These are phyloP conservation scores for Chaetodon auriga DNA, from an alignment of 2,113 vertebrate species.

Conservation along the genomic window DNA sequence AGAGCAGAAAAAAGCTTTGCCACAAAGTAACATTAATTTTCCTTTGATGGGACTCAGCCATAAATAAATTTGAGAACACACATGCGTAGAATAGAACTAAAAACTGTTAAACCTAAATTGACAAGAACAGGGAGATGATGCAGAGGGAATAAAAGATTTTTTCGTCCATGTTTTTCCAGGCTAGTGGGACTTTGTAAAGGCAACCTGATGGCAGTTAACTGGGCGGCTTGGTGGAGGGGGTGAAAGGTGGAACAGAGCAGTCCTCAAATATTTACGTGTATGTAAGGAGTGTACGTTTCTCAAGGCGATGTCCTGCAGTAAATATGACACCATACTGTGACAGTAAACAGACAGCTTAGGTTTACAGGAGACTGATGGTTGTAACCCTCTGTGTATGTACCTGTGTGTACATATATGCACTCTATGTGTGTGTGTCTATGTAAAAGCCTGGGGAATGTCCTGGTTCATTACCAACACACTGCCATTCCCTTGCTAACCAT, in stretches of 20 bases:
- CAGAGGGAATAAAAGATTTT: too few relatives aligned
- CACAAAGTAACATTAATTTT: too few relatives aligned
- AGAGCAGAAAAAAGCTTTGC: too few relatives aligned
- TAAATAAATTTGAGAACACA: too few relatives aligned
- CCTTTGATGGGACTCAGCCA: too few relatives aligned
- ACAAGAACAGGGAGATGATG: too few relatives aligned
- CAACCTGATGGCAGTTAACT: too few relatives aligned
- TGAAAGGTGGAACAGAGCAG: conserved; percentile 19
- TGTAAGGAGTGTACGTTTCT: conserved; percentile 26
- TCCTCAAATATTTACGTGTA: conserved; percentile 50
- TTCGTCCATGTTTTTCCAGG: too few relatives aligned
- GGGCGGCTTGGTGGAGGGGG: too few relatives aligned
- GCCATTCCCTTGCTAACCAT: conserved; percentile 58
- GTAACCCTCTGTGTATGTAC: neutral
- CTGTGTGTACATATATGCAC: conserved; percentile 1
- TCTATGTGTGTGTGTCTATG: conserved; percentile 13
- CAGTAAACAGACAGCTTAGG: conserved; percentile 9
- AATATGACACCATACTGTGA: conserved; percentile 51
- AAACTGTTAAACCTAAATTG: too few relatives aligned
- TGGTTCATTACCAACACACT: conserved; percentile 51
- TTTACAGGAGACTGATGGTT: neutral
- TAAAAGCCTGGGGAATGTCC: conserved; percentile 66
- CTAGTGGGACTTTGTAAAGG: too few relatives aligned
- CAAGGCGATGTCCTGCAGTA: conserved; percentile 29
- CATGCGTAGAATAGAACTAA: too few relatives aligned